phyloP scores from a whole-genome alignment of 2,113 vertebrate species.

The Pseudorasbora parva region DNA sequence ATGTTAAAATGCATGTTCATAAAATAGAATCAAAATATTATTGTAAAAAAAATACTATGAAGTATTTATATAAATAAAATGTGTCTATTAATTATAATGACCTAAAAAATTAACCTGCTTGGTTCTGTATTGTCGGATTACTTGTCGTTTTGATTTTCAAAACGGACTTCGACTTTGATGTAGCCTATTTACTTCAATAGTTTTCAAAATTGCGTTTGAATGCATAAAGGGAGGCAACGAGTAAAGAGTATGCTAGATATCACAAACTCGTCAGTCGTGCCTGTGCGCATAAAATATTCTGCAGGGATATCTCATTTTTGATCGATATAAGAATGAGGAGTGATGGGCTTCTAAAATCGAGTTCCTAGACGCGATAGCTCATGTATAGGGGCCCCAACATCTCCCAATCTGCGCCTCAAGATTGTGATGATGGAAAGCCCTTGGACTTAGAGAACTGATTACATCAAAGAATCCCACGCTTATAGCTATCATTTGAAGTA shows the following conservation, averaged over 20 bases:
- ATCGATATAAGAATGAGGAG: conserved; percentile 69
- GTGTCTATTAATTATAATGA: not conserved
- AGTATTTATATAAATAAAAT: not conserved
- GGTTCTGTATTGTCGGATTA: conserved; percentile 30
- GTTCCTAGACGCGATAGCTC: conserved; percentile 64
- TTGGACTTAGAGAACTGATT: conserved; percentile 67
- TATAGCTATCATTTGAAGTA: conserved; percentile 75
- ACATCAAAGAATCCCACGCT: conserved; percentile 70
- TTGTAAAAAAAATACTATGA: not conserved
- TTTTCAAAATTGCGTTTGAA: conserved; percentile 19
- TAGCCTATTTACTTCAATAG: conserved; percentile 29
- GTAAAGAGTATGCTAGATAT: conserved; percentile 45
- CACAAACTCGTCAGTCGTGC: conserved; percentile 52
- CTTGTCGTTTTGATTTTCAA: conserved; percentile 43
- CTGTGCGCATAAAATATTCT: conserved; percentile 63
- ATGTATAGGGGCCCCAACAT: conserved; percentile 65
- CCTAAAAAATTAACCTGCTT: conserved; percentile 13
- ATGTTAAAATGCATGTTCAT: not conserved
- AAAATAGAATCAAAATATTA: not conserved
- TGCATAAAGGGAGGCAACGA: not conserved
- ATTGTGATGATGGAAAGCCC: conserved; percentile 76
- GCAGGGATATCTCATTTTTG: conserved; percentile 69
- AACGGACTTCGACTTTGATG: conserved; percentile 25
- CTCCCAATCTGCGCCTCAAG: conserved; percentile 68
- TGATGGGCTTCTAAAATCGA: conserved; percentile 66